Percentiles rank a stretch among this genome's conserved stretches.
Evolutionary conservation across 2,888 invertebrate genomes (phyloP).

Genomic region (Neoascia interrupta): DNA sequence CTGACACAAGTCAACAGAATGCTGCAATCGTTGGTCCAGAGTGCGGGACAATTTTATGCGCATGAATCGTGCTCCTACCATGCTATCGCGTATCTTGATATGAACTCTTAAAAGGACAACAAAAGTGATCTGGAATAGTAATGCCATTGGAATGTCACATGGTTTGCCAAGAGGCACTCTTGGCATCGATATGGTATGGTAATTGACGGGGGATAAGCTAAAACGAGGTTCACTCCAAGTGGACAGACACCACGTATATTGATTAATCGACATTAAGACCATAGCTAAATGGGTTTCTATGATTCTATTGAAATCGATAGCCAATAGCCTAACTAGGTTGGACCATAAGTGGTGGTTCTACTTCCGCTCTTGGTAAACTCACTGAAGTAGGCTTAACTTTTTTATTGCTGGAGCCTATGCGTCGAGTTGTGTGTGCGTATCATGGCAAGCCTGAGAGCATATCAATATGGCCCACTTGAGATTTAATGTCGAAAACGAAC

Average conservation of each 20-base stretch:
- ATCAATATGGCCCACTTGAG: too few relatives aligned
- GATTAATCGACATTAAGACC: conserved; percentile 40
- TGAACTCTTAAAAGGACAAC: conserved; percentile 32
- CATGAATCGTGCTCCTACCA: conserved; percentile 4
- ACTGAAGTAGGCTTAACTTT: too few relatives aligned
- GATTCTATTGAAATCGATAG: conserved; percentile 7
- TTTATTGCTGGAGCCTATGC: too few relatives aligned
- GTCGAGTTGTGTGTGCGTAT: too few relatives aligned
- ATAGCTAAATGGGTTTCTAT: conserved; percentile 6
- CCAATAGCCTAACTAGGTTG: background rate
- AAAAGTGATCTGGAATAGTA: conserved; percentile 13
- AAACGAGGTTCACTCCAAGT: conserved; percentile 8
- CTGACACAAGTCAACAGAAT: conserved; percentile 51
- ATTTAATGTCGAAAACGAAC: too few relatives aligned
- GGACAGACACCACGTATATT: too few relatives aligned
- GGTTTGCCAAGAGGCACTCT: conserved; percentile 8
- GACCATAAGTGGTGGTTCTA: conserved; percentile 14
- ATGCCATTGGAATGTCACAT: conserved; percentile 35
- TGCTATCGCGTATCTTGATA: background rate
- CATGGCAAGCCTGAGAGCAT: too few relatives aligned
- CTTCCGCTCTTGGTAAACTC: too few relatives aligned
- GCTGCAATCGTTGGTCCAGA: conserved; percentile 35
- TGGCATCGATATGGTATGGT: background rate
- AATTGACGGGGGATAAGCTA: conserved; percentile 22
- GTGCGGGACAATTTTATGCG: conserved; percentile 31